Conservation (phyloP, 2,888 invertebrate genomes). For the Athalia rosae region DNA sequence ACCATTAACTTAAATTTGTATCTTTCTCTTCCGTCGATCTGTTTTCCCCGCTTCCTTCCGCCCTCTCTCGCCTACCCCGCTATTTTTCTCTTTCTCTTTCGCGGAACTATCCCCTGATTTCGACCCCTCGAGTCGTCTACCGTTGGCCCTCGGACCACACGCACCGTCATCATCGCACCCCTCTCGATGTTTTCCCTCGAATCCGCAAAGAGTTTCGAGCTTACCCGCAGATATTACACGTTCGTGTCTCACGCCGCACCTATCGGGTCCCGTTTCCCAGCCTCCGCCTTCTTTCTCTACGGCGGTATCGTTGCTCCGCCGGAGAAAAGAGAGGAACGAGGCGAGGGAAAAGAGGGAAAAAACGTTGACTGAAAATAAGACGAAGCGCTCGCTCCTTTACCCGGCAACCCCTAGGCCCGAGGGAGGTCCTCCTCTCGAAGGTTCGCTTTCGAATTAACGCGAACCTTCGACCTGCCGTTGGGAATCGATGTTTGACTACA, state of each 20-base stretch:
- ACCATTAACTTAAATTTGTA: conserved; percentile 54
- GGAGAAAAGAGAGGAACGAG: conserved; percentile 31
- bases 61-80: background rate
- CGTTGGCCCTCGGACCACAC: conserved; percentile 37
- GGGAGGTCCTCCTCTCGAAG: too few species aligned
- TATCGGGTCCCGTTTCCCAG: background rate
- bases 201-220: background rate
- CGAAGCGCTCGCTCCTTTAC: too few species aligned
- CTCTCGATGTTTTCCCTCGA: conserved; percentile 28
- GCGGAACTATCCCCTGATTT: conserved; percentile 45
- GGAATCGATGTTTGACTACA: conserved; percentile 16
- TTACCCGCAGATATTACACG: background rate
- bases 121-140: conserved; percentile 2
- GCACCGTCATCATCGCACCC: conserved; percentile 39
- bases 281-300: background rate
- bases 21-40: conserved; percentile 15
- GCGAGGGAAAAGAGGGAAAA: conserved; percentile 48
- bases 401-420: too few species aligned
- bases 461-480: conserved; percentile 7
- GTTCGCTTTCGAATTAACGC: conserved; percentile 47
- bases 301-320: background rate
- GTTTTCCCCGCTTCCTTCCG: conserved; percentile 3
- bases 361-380: conserved; percentile 40
- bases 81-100: conserved; percentile 17
- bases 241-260: background rate